Base-by-base conservation (phyloP, 2,113 vertebrate genomes). In the Lepus timidus region DNA sequence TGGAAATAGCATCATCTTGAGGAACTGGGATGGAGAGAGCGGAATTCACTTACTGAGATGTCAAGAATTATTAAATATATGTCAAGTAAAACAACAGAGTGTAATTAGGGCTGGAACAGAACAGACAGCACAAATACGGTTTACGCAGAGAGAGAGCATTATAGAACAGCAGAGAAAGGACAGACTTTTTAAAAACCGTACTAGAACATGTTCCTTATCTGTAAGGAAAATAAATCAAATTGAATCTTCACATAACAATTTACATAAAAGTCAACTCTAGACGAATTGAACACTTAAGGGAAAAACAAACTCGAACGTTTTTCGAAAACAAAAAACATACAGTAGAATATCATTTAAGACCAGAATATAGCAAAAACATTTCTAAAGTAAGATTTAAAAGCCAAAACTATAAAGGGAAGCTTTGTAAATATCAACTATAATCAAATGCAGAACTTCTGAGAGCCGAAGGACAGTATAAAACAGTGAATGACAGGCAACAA, bases 361-460 rank as follows among this genome's bases (percentile, higher is more conserved):
- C 44, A 44, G 44, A 44, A 44, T 44, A 44, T 44, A 44, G 44
- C 44, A 44, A 90, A 90, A 13, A 94, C 80, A 74, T 55, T 85
- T 86, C 93, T 91, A 8, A 7, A 96, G 23, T 44, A 91, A 89
- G 49, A 62, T 20, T 70, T 67, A 91, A 82, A 92, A 78, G 31
- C 14, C 49, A 22, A 81, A 88, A 31, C 6, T n/a, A 75, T 64
- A 85, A 86, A 90, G 17, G 61, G 78, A 87, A 85, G 73, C 17
- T 52, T 13, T 4, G 58, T 31, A 84, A 95, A 65, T 64, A 36
- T 64, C 44, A 80, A 67, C 39, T 65, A 31, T 39, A n/a, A 52
- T 84, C 89, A 91, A 82, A 81, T 85, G 23, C 78, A 75, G 58
- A n/a, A 82, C 22, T 95, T 96, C 9, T 52, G 12, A 49, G 65